Percentiles rank a stretch among this genome's conserved stretches.
Evolutionary conservation across 2,797 vertebrate species (phyloP).

Genomic region (Urophycis tenuis): DNA sequence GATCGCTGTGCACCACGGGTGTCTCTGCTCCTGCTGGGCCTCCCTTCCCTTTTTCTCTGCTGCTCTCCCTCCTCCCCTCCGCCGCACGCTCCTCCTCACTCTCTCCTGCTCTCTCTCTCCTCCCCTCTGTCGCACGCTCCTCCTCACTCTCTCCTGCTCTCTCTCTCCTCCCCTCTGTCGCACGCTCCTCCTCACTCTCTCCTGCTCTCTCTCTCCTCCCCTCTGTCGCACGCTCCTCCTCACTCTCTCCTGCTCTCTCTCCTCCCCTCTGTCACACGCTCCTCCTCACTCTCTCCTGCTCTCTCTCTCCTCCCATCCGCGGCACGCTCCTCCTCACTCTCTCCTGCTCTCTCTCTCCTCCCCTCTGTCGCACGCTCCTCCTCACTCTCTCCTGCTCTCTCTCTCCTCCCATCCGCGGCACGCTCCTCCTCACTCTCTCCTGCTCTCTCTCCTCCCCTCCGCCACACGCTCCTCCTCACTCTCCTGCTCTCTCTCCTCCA

Average conservation of each 20-base stretch:
- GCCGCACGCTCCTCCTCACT: neutral
- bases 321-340: too few species aligned
- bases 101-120: neutral
- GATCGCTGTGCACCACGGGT: conserved; percentile 54
- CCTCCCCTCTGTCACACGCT: too few species aligned
- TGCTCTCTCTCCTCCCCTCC: too few species aligned
- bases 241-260: neutral
- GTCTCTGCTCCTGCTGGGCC: conserved; percentile 34
- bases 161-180: neutral
- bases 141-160: neutral
- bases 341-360: too few species aligned
- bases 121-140: neutral
- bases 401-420: too few species aligned
- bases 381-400: neutral
- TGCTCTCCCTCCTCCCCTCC: neutral
- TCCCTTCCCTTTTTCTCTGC: conserved; percentile 38
- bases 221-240: neutral
- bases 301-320: too few species aligned
- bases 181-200: neutral
- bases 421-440: too few species aligned
- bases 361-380: neutral
- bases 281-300: too few species aligned
- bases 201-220: neutral
- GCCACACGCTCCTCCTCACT: too few species aligned
- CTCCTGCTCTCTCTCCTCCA: too few species aligned